phyloP scores from a whole-genome alignment of 2,113 vertebrate species.

The Microcebus jonahi region DNA sequence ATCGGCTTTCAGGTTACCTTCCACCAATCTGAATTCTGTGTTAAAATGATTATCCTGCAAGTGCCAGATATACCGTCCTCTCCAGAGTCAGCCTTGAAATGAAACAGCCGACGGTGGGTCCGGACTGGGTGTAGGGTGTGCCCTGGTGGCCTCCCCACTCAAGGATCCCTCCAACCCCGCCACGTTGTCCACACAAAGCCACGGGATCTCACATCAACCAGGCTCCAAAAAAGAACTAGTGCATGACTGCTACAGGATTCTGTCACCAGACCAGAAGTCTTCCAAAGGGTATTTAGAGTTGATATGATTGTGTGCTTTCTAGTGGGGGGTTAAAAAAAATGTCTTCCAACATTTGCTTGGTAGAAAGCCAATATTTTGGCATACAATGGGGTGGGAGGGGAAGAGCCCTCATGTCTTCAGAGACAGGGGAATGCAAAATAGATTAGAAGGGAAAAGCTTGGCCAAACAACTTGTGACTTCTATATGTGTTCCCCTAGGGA shows the following conservation, averaged over 20 bases:
- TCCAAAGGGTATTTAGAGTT: background rate
- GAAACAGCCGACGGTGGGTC: background rate
- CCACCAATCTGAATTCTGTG: background rate
- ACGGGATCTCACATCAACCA: background rate
- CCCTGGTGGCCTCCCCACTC: background rate
- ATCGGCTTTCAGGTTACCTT: background rate
- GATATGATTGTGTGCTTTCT: background rate
- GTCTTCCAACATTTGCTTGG: background rate
- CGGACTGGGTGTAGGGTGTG: rapidly evolving
- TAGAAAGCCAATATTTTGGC: background rate
- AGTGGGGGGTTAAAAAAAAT: background rate
- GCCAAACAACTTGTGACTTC: background rate
- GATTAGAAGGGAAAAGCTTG: background rate
- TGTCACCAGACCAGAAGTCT: background rate
- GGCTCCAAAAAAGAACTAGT: background rate
- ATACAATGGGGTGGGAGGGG: background rate
- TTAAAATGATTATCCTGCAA: background rate
- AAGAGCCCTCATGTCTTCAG: background rate
- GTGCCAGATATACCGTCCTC: background rate
- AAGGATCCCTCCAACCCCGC: background rate
- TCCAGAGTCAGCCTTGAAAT: background rate
- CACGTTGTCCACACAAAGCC: background rate
- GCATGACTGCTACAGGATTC: background rate
- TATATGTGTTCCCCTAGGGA: background rate
- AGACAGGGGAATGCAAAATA: background rate